These are phyloP conservation scores for Elaphurus davidianus DNA, from an alignment of 2,113 vertebrate genomes.

Conservation along the genomic window DNA sequence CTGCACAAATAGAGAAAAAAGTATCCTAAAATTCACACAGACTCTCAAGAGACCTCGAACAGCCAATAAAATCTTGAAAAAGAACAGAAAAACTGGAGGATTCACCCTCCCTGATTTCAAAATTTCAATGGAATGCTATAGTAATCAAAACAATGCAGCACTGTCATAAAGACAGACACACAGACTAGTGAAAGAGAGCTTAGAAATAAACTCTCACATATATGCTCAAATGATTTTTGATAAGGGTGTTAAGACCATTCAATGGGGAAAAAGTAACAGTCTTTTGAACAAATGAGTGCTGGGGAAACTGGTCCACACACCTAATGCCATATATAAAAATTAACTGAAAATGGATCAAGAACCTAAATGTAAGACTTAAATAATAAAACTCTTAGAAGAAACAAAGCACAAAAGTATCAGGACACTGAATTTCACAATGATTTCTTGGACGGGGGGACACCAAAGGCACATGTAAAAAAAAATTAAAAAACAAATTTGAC, in stretches of 20 bases:
- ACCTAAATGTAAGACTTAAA: not conserved
- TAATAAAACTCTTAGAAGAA: not conserved
- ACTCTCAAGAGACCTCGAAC: not conserved
- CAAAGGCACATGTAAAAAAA: not conserved
- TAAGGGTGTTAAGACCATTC: not conserved
- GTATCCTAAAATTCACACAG: not conserved
- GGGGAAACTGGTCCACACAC: not conserved
- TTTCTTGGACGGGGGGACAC: not conserved
- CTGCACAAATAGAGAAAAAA: not conserved
- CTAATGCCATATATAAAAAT: not conserved
- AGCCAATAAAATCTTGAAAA: not conserved
- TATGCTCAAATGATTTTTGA: not conserved
- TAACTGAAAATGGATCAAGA: not conserved
- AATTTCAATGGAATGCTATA: not conserved
- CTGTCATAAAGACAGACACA: not conserved
- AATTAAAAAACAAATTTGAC: not conserved
- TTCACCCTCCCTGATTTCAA: not conserved
- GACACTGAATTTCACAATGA: not conserved
- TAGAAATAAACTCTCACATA: not conserved
- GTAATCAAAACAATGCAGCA: not conserved
- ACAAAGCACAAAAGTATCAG: not conserved
- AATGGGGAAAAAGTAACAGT: not conserved
- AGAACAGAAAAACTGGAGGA: not conserved
- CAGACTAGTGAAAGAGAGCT: not conserved
- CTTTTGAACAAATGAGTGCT: not conserved